Evolutionary conservation across 2,888 invertebrate genomes (phyloP).

Genomic region (Harpagoxenus sublaevis): DNA sequence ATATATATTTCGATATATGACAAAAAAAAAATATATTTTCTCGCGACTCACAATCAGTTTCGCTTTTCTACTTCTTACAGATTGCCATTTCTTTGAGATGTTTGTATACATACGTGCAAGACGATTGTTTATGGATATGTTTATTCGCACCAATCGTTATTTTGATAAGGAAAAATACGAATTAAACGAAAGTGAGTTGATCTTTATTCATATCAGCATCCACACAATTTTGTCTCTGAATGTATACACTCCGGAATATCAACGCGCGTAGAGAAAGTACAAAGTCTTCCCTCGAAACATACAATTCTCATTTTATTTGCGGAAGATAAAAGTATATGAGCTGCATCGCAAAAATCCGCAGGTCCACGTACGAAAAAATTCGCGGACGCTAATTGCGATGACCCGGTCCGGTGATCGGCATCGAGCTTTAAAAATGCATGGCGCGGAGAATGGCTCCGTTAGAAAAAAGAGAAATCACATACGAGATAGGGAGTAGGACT

Average conservation of each 20-base stretch:
- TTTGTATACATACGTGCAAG: conserved; percentile 26
- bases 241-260: conserved; percentile 23
- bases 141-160: conserved; percentile 25
- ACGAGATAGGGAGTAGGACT: conserved; percentile 6
- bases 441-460: conserved; percentile 9
- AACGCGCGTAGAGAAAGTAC: conserved; percentile 40
- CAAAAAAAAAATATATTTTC: conserved; percentile 29
- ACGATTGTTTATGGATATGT: conserved; percentile 47
- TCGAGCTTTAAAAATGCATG: conserved; percentile 38
- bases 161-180: conserved; percentile 22
- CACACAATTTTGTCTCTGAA: conserved; percentile 48
- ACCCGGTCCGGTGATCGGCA: conserved; percentile 3
- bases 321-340: conserved; percentile 26
- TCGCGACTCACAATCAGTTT: neutral
- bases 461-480: conserved; percentile 40
- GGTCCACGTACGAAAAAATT: conserved; percentile 23
- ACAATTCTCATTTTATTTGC: conserved; percentile 20
- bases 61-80: conserved; percentile 6
- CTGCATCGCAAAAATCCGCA: conserved; percentile 32
- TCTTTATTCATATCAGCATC: conserved; percentile 17
- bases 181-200: conserved; percentile 21
- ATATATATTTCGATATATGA: conserved; percentile 17
- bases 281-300: conserved; percentile 17
- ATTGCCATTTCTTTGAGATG: conserved; percentile 29
- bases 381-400: conserved; percentile 5